These are phyloP conservation scores for Cephalopachus bancanus DNA, from an alignment of 2,797 vertebrate species.

Conservation along the genomic window DNA sequence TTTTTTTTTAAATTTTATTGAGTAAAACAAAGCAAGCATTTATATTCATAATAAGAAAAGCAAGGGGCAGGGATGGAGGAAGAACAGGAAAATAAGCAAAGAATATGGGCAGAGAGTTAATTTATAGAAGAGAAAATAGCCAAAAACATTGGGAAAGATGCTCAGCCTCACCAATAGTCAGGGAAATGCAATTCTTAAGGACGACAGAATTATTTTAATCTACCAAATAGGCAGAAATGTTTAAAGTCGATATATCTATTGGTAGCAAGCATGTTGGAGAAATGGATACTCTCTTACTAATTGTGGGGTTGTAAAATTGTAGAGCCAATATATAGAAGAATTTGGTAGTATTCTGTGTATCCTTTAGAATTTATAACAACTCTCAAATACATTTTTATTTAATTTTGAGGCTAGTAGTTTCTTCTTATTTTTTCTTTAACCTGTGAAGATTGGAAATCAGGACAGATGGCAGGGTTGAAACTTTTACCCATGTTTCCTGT, in stretches of 20 bases:
- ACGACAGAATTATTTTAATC: slow-evolving; percentile 32
- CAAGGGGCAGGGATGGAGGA: neutral
- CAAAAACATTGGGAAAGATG: neutral
- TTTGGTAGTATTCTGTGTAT: slow-evolving; percentile 10
- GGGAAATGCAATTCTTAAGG: slow-evolving; percentile 21
- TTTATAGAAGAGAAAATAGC: slow-evolving; percentile 28
- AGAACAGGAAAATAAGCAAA: neutral
- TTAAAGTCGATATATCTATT: neutral
- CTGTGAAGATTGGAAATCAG: neutral
- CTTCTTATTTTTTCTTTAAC: neutral
- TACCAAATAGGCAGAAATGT: neutral
- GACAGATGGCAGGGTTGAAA: neutral
- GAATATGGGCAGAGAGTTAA: neutral
- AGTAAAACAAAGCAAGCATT: neutral
- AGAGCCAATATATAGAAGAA: neutral
- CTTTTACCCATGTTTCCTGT: no score
- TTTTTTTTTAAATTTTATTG: neutral
- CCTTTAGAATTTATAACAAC: neutral
- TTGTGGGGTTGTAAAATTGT: neutral
- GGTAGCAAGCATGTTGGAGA: neutral
- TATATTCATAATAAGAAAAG: neutral
- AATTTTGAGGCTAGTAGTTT: neutral
- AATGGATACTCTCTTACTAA: neutral
- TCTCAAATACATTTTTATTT: neutral
- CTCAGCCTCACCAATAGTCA: neutral